Percentiles rank a stretch among this genome's conserved stretches.
Evolutionary conservation across 2,888 invertebrate species (phyloP).

Genomic region (Apamea crenata): DNA sequence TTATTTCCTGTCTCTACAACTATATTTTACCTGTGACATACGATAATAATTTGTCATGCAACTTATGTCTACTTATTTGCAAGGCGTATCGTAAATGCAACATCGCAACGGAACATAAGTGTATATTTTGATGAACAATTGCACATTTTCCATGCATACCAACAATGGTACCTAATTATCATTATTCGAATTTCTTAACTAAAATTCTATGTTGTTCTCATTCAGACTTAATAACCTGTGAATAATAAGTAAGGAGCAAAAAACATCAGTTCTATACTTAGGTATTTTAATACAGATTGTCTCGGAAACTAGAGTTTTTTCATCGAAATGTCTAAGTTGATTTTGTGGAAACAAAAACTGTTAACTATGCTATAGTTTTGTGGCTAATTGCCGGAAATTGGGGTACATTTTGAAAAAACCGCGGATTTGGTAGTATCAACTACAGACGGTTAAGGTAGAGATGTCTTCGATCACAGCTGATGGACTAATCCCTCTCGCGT

Average conservation of each 20-base stretch:
- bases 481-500: too few relatives aligned
- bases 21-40: neutral
- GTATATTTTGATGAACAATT: conserved; percentile 25
- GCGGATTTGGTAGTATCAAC: neutral
- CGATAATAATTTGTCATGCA: neutral
- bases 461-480: neutral
- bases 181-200: conserved; percentile 37
- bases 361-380: conserved; percentile 26
- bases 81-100: conserved; percentile 1
- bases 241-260: conserved; percentile 47
- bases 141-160: conserved; percentile 22
- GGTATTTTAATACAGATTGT: conserved; percentile 44
- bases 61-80: neutral
- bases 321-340: conserved; percentile 37
- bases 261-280: conserved; percentile 38
- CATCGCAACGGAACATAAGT: neutral
- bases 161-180: conserved; percentile 35
- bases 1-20: neutral
- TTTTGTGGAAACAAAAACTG: conserved; percentile 48
- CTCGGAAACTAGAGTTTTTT: conserved; percentile 54
- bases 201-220: conserved; percentile 27
- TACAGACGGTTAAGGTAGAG: too few relatives aligned
- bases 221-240: conserved; percentile 51
- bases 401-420: neutral
- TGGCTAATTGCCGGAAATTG: conserved; percentile 28